Conservation (phyloP, 2,113 vertebrate species). For the Crotalus viridis region DNA sequence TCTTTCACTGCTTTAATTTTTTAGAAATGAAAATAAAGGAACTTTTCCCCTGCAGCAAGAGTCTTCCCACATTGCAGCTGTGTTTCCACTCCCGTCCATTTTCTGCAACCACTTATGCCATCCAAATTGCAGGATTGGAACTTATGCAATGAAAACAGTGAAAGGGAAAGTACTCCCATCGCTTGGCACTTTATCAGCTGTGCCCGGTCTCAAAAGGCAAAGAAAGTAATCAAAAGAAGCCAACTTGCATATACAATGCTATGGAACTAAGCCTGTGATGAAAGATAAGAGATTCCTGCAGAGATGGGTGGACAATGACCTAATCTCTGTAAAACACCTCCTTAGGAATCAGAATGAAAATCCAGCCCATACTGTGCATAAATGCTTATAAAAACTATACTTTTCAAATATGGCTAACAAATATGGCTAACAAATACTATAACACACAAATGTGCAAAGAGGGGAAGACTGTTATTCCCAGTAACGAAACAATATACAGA, state of each 20-base stretch:
- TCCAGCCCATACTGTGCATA: not conserved
- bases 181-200: not conserved
- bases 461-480: not conserved
- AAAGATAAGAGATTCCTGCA: not conserved
- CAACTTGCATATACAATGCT: not conserved
- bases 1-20: not conserved
- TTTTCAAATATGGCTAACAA: not conserved
- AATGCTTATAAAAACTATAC: not conserved
- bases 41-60: not conserved
- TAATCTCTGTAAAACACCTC: not conserved
- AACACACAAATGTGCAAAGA: not conserved
- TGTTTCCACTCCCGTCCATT: not conserved
- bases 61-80: not conserved
- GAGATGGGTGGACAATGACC: not conserved
- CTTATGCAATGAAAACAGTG: not conserved
- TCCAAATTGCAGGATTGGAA: not conserved
- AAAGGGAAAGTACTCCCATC: not conserved
- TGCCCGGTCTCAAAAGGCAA: not conserved
- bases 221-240: not conserved
- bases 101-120: not conserved
- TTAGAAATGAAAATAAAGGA: too few species aligned
- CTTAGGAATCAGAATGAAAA: not conserved
- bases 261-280: not conserved
- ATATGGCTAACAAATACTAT: not conserved
- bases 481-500: not conserved